Base-by-base conservation (phyloP, 2,888 invertebrate species). In the Oscheius sp. region DNA sequence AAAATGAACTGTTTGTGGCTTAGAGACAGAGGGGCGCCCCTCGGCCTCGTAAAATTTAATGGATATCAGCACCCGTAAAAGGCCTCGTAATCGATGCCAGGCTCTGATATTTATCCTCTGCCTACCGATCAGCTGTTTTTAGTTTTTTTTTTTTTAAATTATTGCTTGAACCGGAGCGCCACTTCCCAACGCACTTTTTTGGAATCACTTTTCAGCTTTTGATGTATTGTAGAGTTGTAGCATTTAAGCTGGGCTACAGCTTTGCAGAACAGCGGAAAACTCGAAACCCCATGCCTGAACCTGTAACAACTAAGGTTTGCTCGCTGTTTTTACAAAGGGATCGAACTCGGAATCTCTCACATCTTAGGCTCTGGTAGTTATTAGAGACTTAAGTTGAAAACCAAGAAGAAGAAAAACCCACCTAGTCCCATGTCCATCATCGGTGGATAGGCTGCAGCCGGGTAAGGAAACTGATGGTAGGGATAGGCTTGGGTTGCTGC, bases 341-440 rank as follows among this genome's bases (percentile, higher is more conserved):
- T 21, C 21, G 21, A 21, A 21, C 21, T 21, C 21, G 21, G 21
- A 21, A 21, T 21, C 21, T 21, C 21, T 21, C 21, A 21, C 21
- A 21, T 21, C 21, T 21, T 21, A 21, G 21, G 21, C 21, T 21
- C 21, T 21, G 21, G 21, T 21, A 21, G 21, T 21, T 21, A 21
- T 21, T 21, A 21, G 21, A 21, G 21, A 21, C 21, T 21, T 0
- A 21, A 21, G 21, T 21, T 21, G 0, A 21, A 21, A 21, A 21
- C 21, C 42, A 42, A 42, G 1, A 42, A 42, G 42, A 1, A 42
- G 42, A 42, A 42, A 5, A 42, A 42, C n/a, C 74, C 74, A 68
- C 58, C 68, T 68, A 74, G 2, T 42, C 74, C 58, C 66, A 74
- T 68, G 42, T 74, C 74, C 59, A 74, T 58, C 74, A 74, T 74